Evolutionary conservation across 2,888 invertebrate species (phyloP).

Genomic region (Thysanoteuthis rhombus): DNA sequence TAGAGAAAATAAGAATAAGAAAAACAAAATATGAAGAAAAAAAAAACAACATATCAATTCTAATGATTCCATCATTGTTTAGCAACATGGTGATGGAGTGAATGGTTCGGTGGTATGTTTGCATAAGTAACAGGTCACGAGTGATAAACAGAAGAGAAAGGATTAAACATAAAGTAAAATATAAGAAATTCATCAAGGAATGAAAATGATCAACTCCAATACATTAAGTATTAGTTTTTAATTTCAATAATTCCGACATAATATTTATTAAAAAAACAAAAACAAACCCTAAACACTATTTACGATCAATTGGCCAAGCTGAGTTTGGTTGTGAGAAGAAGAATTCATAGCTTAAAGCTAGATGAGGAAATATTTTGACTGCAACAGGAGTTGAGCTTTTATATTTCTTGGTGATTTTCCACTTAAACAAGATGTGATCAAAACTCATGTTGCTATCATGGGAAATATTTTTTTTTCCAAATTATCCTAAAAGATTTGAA

Average conservation of each 20-base stretch:
- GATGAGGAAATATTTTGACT: background rate
- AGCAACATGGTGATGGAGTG: background rate
- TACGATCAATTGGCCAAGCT: background rate
- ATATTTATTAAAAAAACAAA: background rate
- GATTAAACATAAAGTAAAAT: background rate
- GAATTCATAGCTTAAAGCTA: background rate
- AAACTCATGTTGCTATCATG: background rate
- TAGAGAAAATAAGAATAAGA: background rate
- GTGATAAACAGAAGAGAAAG: background rate
- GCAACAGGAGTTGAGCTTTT: background rate
- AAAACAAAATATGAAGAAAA: background rate
- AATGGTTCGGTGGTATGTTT: background rate
- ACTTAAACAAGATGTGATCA: background rate
- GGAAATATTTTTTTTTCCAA: background rate
- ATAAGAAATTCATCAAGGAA: conserved; percentile 12
- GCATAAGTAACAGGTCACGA: background rate
- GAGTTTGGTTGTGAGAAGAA: background rate
- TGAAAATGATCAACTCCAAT: background rate
- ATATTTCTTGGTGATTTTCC: background rate
- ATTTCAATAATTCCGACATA: background rate
- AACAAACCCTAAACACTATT: too few species aligned
- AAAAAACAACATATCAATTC: background rate
- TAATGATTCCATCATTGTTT: background rate
- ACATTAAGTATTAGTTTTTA: background rate
- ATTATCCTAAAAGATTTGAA: too few species aligned